Base-by-base conservation (phyloP, 2,797 vertebrate species). In the Tokudaia muenninki region DNA sequence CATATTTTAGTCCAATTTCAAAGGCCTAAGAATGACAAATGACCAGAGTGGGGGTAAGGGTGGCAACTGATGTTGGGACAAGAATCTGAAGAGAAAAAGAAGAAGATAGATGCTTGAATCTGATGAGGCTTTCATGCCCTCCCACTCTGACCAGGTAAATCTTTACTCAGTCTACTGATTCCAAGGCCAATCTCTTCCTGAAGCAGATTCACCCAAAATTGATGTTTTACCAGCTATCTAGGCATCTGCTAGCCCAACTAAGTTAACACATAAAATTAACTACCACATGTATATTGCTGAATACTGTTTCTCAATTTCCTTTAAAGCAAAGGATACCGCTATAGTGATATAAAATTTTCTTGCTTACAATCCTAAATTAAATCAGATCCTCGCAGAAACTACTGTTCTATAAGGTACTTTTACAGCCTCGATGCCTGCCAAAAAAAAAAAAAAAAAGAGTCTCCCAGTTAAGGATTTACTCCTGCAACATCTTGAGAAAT, bases 291-390 rank as follows among this genome's bases (percentile, higher is more conserved):
- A 52, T 31, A 82, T 52, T 57, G 13, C 7, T 24, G 29, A 41
- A 44, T 50, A 37, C 10, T 79, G 13, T 87, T 59, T 92, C 55
- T 61, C 24, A 59, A 83, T 26, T 88, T 82, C 11, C 47, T 80
- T 92, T 89, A 82, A 87, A 75, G 52, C 41, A 87, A 94, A 75
- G n/a, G 77, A 65, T 94, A 92, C 94, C 52, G 65, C 67, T 44
- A 3, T 29, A 5, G 44, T 77, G 37, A 78, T 63, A 19, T 26
- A 87, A 89, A 92, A 63, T 4, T 65, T 6, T 65, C 83, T 82
- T 26, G 75, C 14, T 37, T n/a, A 52, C 0, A 10, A 79, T 6
- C 14, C 41, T 81, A 59, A 84, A 44, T 70, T 92, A 92, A 94
- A 52, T 65, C 67, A 82, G n/a, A 47, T 34, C 31, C n/a, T 47